Evolutionary conservation across 1,140 invertebrate genomes (phyloP).

Genomic region (Brachionus calyciflorus): DNA sequence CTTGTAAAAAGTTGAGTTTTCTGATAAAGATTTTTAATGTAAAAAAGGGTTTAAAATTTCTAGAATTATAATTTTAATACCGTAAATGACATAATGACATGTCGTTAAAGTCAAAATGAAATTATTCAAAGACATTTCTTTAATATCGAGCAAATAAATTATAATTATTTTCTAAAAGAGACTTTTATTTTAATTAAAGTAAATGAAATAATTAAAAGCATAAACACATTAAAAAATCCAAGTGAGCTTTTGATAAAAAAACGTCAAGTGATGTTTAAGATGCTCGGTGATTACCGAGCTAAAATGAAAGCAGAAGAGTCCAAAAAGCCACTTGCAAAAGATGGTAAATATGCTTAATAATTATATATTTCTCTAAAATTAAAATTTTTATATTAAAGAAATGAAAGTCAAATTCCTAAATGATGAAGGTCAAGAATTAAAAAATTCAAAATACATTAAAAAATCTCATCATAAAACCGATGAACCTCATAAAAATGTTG

Average conservation of each 20-base stretch:
- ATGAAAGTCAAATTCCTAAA: constrained; percentile 12
- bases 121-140: no score
- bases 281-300: constrained; percentile 5
- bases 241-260: constrained; percentile 4
- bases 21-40: no score
- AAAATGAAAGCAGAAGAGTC: constrained; percentile 28
- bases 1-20: no score
- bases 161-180: not conserved
- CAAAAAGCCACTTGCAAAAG: not conserved
- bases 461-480: constrained; percentile 1
- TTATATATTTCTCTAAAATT: not conserved
- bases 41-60: no score
- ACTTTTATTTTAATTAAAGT: not conserved
- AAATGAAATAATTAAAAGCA: constrained; percentile 23
- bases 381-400: not conserved
- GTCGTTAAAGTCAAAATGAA: no score
- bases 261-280: constrained; percentile 27
- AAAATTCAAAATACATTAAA: not conserved
- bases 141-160: no score
- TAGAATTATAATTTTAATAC: no score
- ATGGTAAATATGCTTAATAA: not conserved
- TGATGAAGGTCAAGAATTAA: not conserved
- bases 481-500: no score
- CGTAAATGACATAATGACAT: no score
- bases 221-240: constrained; percentile 21